Evolutionary conservation across 1,140 invertebrate genomes (phyloP).

Genomic region (Cylas formicarius): DNA sequence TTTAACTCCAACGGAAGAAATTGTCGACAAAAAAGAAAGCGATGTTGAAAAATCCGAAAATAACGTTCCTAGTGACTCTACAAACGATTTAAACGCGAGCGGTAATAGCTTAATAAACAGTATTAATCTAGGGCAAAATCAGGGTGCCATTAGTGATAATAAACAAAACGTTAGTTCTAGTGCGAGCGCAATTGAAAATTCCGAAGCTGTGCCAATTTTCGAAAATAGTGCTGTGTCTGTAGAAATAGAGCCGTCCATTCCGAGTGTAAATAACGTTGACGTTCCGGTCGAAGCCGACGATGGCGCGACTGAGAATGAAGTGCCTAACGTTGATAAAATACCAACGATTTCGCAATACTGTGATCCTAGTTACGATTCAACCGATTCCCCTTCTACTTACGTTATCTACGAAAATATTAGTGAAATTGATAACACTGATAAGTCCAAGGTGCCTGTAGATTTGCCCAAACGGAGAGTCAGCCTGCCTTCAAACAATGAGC

Average conservation of each 20-base stretch:
- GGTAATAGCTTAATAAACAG: constrained; percentile 39
- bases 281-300: constrained; percentile 36
- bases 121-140: constrained; percentile 19
- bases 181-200: constrained; percentile 27
- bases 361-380: constrained; percentile 51
- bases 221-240: constrained; percentile 42
- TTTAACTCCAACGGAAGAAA: constrained; percentile 39
- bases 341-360: constrained; percentile 66
- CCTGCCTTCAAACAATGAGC: constrained; percentile 53
- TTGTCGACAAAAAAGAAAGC: constrained; percentile 32
- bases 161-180: constrained; percentile 25
- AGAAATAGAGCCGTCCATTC: constrained; percentile 53
- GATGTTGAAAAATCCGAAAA: constrained; percentile 27
- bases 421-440: constrained; percentile 36
- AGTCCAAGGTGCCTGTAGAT: constrained; percentile 9
- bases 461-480: constrained; percentile 52
- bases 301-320: constrained; percentile 42
- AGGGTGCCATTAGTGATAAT: constrained; percentile 24
- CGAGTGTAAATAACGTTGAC: constrained; percentile 46
- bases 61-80: constrained; percentile 41
- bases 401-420: constrained; percentile 46
- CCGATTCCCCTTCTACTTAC: constrained; percentile 25
- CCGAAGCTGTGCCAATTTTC: constrained; percentile 41
- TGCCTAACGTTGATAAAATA: constrained; percentile 56
- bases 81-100: constrained; percentile 45